Evolutionary conservation across 2,888 invertebrate genomes (phyloP).

Genomic region (Patella depressa): DNA sequence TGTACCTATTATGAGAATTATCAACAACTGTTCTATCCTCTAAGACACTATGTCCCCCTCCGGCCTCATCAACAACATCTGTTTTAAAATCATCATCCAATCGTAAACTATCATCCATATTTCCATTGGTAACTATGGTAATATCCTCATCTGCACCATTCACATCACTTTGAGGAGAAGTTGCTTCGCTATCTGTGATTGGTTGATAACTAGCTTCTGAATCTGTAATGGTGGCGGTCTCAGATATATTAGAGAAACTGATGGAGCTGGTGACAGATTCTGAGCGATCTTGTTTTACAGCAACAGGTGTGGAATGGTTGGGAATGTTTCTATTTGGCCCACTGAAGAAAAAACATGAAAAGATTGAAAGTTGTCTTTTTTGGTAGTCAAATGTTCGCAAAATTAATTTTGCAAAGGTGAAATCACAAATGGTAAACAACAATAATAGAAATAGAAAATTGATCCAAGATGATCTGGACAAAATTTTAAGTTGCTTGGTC

Average conservation of each 20-base stretch:
- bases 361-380: neutral
- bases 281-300: neutral
- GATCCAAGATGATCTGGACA: no score
- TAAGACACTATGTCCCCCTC: neutral
- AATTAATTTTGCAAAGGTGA: no score
- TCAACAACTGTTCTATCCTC: neutral
- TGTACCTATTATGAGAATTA: neutral
- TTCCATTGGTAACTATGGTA: slow-evolving; percentile 2
- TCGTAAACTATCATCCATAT: slow-evolving; percentile 4
- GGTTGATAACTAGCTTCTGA: slow-evolving; percentile 3
- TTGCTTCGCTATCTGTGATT: slow-evolving; percentile 3
- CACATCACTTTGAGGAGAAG: neutral
- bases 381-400: no score
- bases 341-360: slow-evolving; percentile 10
- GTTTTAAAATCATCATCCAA: neutral
- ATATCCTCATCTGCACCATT: neutral
- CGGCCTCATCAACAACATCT: neutral
- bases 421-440: no score
- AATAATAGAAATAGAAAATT: no score
- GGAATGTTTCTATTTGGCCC: slow-evolving; percentile 2
- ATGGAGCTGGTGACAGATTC: slow-evolving; percentile 1
- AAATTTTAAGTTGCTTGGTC: no score
- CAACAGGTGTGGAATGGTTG: slow-evolving; percentile 13
- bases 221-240: neutral
- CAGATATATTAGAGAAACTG: slow-evolving; percentile 1